These are phyloP conservation scores for Mactra quadrangularis DNA, from an alignment of 1,140 invertebrate genomes.

Conservation along the genomic window DNA sequence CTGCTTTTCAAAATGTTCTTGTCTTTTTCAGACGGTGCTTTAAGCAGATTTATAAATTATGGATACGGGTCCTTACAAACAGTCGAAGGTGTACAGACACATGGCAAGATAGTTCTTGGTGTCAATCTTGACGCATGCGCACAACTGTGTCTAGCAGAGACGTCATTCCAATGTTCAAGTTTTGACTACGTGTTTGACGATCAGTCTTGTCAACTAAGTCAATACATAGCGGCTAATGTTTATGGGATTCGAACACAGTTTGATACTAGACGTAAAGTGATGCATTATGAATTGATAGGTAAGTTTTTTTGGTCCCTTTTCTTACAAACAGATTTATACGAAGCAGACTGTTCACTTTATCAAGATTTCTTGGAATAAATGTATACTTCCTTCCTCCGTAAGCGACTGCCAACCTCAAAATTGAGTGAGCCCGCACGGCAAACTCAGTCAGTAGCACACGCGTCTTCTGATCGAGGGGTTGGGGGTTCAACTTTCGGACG, in stretches of 20 bases:
- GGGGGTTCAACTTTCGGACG: no score
- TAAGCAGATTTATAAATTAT: constrained; percentile 81
- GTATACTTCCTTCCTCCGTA: no score
- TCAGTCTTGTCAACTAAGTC: constrained; percentile 78
- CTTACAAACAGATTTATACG: no score
- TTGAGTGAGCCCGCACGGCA: no score
- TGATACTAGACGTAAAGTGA: constrained; percentile 69
- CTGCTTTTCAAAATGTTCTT: no score
- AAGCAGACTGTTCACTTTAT: no score
- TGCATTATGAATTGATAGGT: constrained; percentile 82
- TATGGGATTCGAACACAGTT: constrained; percentile 73
- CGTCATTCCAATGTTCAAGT: constrained; percentile 76
- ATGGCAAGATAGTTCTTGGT: constrained; percentile 76
- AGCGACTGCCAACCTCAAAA: no score
- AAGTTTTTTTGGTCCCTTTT: constrained; percentile 9
- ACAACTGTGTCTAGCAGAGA: constrained; percentile 78
- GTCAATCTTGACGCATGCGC: constrained; percentile 80
- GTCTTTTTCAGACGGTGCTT: constrained; percentile 75
- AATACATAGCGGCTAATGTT: constrained; percentile 79
- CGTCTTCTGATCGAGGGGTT: no score
- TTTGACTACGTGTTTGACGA: constrained; percentile 79
- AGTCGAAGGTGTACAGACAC: constrained; percentile 74
- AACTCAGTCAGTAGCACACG: no score
- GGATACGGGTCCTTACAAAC: constrained; percentile 77
- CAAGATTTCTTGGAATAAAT: no score